phyloP scores from a whole-genome alignment of 2,113 vertebrate species.

The Pyrgilauda ruficollis region DNA sequence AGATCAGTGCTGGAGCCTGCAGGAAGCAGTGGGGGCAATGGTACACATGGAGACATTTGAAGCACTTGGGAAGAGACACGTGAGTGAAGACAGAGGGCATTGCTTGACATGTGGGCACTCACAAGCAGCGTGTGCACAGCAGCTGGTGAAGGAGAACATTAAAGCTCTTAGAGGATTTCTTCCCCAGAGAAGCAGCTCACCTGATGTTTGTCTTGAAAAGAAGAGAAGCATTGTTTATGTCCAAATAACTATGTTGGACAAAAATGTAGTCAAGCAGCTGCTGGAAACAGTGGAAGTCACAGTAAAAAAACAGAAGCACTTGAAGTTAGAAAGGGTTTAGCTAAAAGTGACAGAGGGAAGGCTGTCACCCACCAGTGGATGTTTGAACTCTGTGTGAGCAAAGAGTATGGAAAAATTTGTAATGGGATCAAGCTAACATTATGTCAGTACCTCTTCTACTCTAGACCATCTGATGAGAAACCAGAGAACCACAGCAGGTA shows the following conservation, averaged over 20 bases:
- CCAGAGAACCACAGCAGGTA: background rate
- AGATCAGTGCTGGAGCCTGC: background rate
- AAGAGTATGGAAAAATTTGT: background rate
- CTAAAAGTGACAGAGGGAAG: background rate
- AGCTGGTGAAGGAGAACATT: background rate
- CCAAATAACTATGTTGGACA: background rate
- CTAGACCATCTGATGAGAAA: background rate
- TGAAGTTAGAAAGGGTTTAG: background rate
- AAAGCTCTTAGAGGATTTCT: background rate
- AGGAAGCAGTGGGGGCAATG: fast-evolving
- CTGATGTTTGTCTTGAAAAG: background rate
- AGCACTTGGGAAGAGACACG: background rate
- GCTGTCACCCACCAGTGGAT: background rate
- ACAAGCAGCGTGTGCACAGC: background rate
- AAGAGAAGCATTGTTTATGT: background rate
- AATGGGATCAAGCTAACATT: background rate
- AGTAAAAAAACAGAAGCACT: background rate
- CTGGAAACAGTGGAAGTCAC: background rate
- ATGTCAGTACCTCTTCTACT: background rate
- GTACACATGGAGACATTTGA: fast-evolving
- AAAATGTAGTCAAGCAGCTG: background rate
- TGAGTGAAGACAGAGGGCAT: background rate
- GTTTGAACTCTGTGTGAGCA: background rate
- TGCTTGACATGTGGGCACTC: fast-evolving
- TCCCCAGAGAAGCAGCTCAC: background rate